These are phyloP conservation scores for Eupithecia exiguata DNA, from an alignment of 2,888 invertebrate genomes.

Conservation along the genomic window DNA sequence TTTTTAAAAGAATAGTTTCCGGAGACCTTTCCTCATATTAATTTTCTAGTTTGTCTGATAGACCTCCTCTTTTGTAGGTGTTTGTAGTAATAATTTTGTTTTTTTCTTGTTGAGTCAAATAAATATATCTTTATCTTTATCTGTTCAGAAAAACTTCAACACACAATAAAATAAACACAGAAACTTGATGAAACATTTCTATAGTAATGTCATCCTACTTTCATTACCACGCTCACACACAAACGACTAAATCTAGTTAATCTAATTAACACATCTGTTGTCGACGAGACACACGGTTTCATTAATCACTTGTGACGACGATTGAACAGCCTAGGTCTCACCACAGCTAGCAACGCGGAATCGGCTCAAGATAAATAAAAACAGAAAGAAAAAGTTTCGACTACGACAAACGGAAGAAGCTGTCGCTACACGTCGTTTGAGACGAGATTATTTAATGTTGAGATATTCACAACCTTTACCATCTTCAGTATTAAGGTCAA, in stretches of 20 bases:
- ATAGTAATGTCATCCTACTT: too few relatives aligned
- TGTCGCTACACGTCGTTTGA: not conserved
- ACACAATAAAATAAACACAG: too few relatives aligned
- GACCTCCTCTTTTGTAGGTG: too few relatives aligned
- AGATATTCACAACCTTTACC: not conserved
- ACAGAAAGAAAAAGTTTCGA: not conserved
- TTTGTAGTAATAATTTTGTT: too few relatives aligned
- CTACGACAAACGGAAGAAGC: not conserved
- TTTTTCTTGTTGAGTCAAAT: too few relatives aligned
- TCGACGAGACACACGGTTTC: slow-evolving; percentile 49
- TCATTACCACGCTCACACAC: too few relatives aligned
- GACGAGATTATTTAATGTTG: not conserved
- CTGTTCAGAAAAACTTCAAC: too few relatives aligned
- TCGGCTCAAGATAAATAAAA: not conserved
- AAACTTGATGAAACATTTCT: too few relatives aligned
- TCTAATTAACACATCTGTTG: slow-evolving; percentile 69
- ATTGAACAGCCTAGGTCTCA: slow-evolving; percentile 42
- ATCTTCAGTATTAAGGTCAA: too few relatives aligned
- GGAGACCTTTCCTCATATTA: not conserved
- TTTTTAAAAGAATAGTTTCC: not conserved
- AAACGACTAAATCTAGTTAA: slow-evolving; percentile 52
- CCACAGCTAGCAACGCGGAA: not conserved
- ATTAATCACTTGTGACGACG: slow-evolving; percentile 62
- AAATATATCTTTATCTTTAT: too few relatives aligned
- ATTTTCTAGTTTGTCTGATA: too few relatives aligned